Evolutionary conservation across 2,888 invertebrate species (phyloP).

Genomic region (Fragum fragum): DNA sequence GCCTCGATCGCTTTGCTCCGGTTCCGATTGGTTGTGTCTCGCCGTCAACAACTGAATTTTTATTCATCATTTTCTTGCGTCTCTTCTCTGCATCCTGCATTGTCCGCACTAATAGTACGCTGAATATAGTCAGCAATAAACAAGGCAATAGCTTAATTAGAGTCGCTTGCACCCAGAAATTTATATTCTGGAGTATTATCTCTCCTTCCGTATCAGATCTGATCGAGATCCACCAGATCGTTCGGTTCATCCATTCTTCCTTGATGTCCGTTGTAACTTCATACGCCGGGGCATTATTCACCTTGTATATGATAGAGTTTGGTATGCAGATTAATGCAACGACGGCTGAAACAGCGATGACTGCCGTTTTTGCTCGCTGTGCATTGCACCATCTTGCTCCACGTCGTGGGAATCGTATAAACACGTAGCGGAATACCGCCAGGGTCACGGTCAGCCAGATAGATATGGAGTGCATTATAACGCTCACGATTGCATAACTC

Average conservation of each 20-base stretch:
- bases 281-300: constrained; percentile 81
- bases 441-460: constrained; percentile 97
- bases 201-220: constrained; percentile 83
- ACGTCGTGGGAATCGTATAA: constrained; percentile 90
- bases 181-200: constrained; percentile 88
- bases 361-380: constrained; percentile 93
- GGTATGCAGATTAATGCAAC: constrained; percentile 85
- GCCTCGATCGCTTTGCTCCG: constrained; percentile 76
- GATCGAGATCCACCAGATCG: constrained; percentile 88
- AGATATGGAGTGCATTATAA: constrained; percentile 95
- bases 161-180: constrained; percentile 97
- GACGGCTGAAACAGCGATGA: constrained; percentile 88
- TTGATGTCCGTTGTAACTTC: constrained; percentile 9
- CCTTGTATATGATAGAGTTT: constrained; percentile 88
- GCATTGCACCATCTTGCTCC: constrained; percentile 95
- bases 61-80: constrained; percentile 79
- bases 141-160: constrained; percentile 97
- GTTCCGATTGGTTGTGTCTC: constrained; percentile 71
- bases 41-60: constrained; percentile 70
- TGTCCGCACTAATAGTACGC: constrained; percentile 86
- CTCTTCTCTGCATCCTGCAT: constrained; percentile 85
- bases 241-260: constrained; percentile 57
- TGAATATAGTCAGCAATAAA: constrained; percentile 92
- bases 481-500: constrained; percentile 96
- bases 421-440: constrained; percentile 95